Base-by-base conservation (phyloP, 2,113 vertebrate species). In the Chionis minor region DNA sequence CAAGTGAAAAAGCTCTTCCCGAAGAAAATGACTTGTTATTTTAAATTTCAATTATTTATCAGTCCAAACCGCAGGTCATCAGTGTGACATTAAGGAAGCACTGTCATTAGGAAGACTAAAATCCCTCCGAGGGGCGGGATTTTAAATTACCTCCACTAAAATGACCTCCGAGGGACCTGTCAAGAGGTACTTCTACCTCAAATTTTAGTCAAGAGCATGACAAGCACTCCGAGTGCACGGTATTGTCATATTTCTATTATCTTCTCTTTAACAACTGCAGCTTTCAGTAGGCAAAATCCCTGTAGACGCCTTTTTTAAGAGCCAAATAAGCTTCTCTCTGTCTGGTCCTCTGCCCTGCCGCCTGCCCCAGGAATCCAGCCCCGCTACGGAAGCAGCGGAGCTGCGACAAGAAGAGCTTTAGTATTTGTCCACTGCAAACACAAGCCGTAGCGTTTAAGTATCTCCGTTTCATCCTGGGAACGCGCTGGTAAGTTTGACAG, bases 351-450 rank as follows among this genome's bases (percentile, higher is more conserved):
- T 10, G 58, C 54, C 44, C 2, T 9, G 45, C 9, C 4, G 4
- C 7, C 27, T 12, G 35, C n/a, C 49, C 2, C 2, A 66, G 26
- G 3, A 28, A 49, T 6, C n/a, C 40, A 28, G 73, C 58, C 47
- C 52, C 4, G 22, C 15, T 35, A 9, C 0, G 20, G 51, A 18
- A 59, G 44, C 44, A 33, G 30, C 0, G 9, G 4, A 49, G 33
- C 11, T 3, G 26, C 6, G 40, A 35, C 38, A 20, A 10, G 30
- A 20, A 10, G 30, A 73, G 9, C 10, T 65, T 26, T 16, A 11
- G 1, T 32, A 12, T 16, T 17, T 26, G 35, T 20, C 40, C 55
- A 14, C 0, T 19, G 40, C 56, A 17, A 63, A 33, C 14, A 9
- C 24, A 4, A 35, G 63, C 44, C 0, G 10, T 0, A 22, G 33